phyloP scores from a whole-genome alignment of 1,140 invertebrate genomes.

The Atopsyche davidsoni region DNA sequence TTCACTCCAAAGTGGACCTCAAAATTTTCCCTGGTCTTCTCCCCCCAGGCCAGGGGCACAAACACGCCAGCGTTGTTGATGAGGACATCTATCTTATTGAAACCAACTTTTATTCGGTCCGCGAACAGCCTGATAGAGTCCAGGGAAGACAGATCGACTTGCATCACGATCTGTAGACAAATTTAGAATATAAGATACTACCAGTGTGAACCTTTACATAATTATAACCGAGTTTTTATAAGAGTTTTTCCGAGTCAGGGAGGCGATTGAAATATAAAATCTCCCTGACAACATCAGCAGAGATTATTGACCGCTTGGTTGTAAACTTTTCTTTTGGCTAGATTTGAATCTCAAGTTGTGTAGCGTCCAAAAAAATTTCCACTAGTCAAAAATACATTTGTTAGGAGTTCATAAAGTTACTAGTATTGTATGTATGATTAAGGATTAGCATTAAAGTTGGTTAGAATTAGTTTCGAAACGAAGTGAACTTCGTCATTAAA shows the following conservation, averaged over 20 bases:
- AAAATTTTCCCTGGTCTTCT: conserved; percentile 62
- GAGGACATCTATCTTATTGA: conserved; percentile 61
- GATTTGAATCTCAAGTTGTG: no score
- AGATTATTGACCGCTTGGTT: neutral
- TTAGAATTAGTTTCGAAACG: no score
- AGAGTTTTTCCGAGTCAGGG: neutral
- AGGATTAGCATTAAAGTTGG: no score
- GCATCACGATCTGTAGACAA: conserved; percentile 52
- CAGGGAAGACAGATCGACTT: conserved; percentile 60
- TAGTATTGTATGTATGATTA: no score
- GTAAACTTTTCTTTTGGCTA: no score
- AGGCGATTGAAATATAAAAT: neutral
- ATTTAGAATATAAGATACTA: no score
- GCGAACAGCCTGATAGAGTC: conserved; percentile 57
- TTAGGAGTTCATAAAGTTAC: no score
- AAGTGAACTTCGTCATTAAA: no score
- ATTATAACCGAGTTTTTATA: no score
- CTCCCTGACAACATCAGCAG: neutral
- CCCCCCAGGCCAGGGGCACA: conserved; percentile 44
- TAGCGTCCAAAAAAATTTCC: no score
- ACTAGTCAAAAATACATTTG: no score
- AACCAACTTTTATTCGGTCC: conserved; percentile 49
- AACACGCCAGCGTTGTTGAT: conserved; percentile 73
- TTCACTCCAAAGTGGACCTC: conserved; percentile 70
- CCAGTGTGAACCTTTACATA: no score